These are phyloP conservation scores for Telmatherina bonti DNA, from an alignment of 2,797 vertebrate genomes.

Conservation along the genomic window DNA sequence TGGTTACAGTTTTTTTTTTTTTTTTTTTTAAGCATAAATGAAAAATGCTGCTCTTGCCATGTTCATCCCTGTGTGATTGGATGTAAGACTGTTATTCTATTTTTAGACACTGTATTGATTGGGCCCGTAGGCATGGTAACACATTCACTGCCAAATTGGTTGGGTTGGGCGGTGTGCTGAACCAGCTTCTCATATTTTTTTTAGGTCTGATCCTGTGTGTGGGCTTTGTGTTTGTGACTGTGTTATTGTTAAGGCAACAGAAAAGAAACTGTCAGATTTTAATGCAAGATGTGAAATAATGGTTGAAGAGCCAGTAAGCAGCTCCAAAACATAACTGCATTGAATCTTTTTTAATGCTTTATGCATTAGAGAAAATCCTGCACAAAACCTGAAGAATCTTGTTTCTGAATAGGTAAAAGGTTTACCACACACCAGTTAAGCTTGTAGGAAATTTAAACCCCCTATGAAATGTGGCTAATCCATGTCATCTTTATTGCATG, in stretches of 20 bases:
- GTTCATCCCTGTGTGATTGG: conserved; percentile 50
- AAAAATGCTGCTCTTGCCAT: conserved; percentile 41
- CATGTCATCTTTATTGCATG: conserved; percentile 7
- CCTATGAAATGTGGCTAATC: conserved; percentile 58
- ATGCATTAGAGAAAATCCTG: background rate
- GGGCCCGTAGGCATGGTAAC: conserved; percentile 75
- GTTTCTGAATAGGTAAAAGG: conserved; percentile 32
- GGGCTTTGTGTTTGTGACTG: conserved; percentile 27
- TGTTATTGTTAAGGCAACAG: conserved; percentile 17
- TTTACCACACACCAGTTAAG: conserved; percentile 35
- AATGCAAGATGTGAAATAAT: conserved; percentile 3
- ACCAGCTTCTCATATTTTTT: conserved; percentile 36
- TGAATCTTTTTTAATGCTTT: background rate
- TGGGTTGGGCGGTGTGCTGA: conserved; percentile 43
- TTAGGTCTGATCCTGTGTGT: conserved; percentile 21
- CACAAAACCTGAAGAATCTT: conserved; percentile 8
- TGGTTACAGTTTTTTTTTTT: conserved; percentile 48
- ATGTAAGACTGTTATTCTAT: conserved; percentile 77
- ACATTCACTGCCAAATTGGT: conserved; percentile 57
- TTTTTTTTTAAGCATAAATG: conserved; percentile 63
- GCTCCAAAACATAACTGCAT: background rate
- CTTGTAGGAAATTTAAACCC: conserved; percentile 35
- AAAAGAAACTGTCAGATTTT: conserved; percentile 1
- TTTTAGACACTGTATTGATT: conserved; percentile 79
- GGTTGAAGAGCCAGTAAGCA: background rate